A percentile compares a stretch with the other conserved stretches of the same genome.
Evolutionary conservation across 2,888 invertebrate species (phyloP).

Genomic region (Halictus ligatus): DNA sequence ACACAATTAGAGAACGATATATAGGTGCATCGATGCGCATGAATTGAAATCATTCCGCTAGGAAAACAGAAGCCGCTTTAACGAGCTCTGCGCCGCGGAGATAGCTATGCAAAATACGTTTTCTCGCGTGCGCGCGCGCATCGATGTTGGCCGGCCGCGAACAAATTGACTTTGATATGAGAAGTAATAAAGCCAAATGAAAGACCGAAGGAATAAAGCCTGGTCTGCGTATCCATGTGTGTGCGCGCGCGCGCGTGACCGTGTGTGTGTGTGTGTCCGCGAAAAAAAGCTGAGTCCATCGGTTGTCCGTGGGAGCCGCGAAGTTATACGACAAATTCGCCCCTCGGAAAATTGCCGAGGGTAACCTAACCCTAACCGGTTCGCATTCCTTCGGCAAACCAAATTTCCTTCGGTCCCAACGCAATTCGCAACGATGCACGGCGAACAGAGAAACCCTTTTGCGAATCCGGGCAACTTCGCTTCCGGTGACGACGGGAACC

Average conservation of each 20-base stretch:
- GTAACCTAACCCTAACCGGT: slow-evolving; percentile 20
- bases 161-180: slow-evolving; percentile 55
- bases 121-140: slow-evolving; percentile 38
- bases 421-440: neutral
- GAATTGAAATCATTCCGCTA: slow-evolving; percentile 53
- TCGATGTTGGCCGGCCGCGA: slow-evolving; percentile 1
- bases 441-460: neutral
- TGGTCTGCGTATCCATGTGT: neutral
- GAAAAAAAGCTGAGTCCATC: slow-evolving; percentile 44
- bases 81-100: slow-evolving; percentile 63
- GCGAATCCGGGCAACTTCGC: slow-evolving; percentile 18
- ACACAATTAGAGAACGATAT: slow-evolving; percentile 46
- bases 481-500: slow-evolving; percentile 3
- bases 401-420: slow-evolving; percentile 39
- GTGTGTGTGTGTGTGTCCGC: neutral
- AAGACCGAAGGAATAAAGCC: slow-evolving; percentile 38
- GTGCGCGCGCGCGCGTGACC: neutral
- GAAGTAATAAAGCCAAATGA: slow-evolving; percentile 45
- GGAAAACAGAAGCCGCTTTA: slow-evolving; percentile 60
- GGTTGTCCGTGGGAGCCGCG: slow-evolving; percentile 17
- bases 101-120: slow-evolving; percentile 71
- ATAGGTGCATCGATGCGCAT: slow-evolving; percentile 37
- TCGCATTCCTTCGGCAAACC: slow-evolving; percentile 37
- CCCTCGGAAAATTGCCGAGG: slow-evolving; percentile 36
- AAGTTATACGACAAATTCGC: slow-evolving; percentile 39